These are phyloP conservation scores for Shargacucullia verbasci DNA, from an alignment of 2,888 invertebrate genomes.

Conservation along the genomic window DNA sequence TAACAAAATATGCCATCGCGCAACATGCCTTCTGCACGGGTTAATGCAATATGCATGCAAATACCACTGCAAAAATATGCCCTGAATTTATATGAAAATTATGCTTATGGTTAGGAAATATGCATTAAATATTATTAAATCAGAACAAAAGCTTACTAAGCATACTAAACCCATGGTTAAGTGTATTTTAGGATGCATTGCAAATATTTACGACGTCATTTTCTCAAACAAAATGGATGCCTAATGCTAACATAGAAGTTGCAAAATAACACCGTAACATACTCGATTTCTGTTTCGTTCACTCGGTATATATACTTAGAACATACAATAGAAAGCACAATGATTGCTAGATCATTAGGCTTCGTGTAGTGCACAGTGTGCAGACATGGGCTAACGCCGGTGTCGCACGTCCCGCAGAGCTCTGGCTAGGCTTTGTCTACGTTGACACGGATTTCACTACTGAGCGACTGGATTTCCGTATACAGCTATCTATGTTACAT, in stretches of 20 bases:
- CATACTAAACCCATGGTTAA: no score
- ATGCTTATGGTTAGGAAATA: constrained; percentile 3
- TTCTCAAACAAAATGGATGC: no score
- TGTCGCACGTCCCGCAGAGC: constrained; percentile 32
- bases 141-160: background rate
- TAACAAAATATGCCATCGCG: constrained; percentile 43
- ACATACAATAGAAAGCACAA: constrained; percentile 21
- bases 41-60: constrained; percentile 16
- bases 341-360: constrained; percentile 46
- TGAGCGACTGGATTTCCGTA: constrained; percentile 4
- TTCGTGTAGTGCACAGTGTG: constrained; percentile 10
- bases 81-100: constrained; percentile 24
- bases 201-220: no score
- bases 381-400: constrained; percentile 28
- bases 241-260: no score
- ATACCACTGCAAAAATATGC: constrained; percentile 4
- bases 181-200: no score
- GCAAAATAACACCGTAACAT: no score
- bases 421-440: constrained; percentile 31
- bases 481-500: no score
- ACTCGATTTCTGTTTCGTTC: background rate
- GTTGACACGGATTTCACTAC: constrained; percentile 37
- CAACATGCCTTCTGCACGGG: constrained; percentile 39
- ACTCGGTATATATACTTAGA: constrained; percentile 13
- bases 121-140: constrained; percentile 17